Conservation (phyloP, 2,888 invertebrate species). For the Hyalella azteca region DNA sequence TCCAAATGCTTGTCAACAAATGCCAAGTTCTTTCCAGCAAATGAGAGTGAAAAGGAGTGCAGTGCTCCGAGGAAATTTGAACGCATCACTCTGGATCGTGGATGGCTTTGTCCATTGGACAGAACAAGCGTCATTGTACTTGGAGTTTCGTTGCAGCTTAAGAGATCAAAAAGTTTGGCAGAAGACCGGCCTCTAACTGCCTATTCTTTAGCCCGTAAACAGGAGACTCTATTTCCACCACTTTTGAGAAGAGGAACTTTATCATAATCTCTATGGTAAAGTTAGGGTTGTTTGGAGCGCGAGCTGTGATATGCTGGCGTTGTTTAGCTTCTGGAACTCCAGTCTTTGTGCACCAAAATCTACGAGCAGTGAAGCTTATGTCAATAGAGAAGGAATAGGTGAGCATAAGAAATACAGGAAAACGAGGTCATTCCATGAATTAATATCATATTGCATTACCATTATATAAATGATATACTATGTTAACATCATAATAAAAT, state of each 20-base stretch:
- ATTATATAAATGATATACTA: no score
- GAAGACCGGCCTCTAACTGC: neutral
- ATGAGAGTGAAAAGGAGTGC: no score
- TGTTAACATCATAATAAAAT: no score
- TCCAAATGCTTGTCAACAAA: no score
- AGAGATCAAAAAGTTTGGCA: neutral
- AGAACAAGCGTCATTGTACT: neutral
- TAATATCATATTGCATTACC: no score
- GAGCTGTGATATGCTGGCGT: slow-evolving; percentile 15
- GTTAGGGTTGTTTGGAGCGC: neutral
- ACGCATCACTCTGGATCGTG: neutral
- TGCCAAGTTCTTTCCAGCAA: no score
- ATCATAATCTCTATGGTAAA: slow-evolving; percentile 30
- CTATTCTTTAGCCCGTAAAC: slow-evolving; percentile 11
- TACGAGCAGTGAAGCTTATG: no score
- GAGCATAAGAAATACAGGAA: no score
- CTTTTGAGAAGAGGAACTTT: slow-evolving; percentile 35
- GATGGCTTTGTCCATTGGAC: neutral
- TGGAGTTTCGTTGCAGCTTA: neutral
- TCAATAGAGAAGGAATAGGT: no score
- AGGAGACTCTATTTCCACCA: neutral
- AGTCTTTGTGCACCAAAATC: no score
- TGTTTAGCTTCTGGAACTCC: neutral
- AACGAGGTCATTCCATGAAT: no score
- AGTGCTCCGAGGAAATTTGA: neutral